Percentiles rank a stretch among this genome's conserved stretches.
These are phyloP conservation scores for Guaruba guarouba DNA, from an alignment of 2,113 vertebrate genomes.

Conservation along the genomic window DNA sequence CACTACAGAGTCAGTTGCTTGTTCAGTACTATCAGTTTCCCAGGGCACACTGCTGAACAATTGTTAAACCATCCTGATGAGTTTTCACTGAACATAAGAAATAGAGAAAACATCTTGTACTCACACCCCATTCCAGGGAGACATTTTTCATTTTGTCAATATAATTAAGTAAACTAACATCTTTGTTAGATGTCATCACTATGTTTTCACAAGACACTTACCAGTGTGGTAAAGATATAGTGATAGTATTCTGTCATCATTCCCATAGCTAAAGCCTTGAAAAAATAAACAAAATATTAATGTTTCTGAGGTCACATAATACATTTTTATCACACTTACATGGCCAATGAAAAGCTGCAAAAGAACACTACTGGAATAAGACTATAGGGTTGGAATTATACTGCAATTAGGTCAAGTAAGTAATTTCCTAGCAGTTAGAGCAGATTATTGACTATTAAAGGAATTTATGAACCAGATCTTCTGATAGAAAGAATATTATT, in stretches of 20 bases:
- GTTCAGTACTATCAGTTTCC: background rate
- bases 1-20: background rate
- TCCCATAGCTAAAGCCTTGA: conserved; percentile 95
- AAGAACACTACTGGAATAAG: conserved; percentile 6
- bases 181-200: background rate
- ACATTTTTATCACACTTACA: conserved; percentile 24
- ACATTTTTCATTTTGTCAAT: background rate
- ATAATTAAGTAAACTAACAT: conserved; percentile 2
- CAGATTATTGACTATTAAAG: conserved; percentile 64
- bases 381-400: conserved; percentile 4
- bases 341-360: conserved; percentile 22
- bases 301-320: conserved; percentile 33
- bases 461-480: conserved; percentile 66
- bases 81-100: conserved; percentile 26
- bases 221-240: conserved; percentile 98
- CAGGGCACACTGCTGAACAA: background rate
- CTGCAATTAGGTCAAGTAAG: conserved; percentile 61
- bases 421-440: conserved; percentile 62
- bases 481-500: conserved; percentile 63
- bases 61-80: background rate
- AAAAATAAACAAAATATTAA: conserved; percentile 69
- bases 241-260: conserved; percentile 99
- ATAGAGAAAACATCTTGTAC: background rate
- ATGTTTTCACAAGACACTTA: conserved; percentile 76
- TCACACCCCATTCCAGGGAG: background rate